A percentile compares a stretch with the other conserved stretches of the same genome.
These are phyloP conservation scores for Norana najaformis DNA, from an alignment of 2,888 invertebrate genomes.

Conservation along the genomic window DNA sequence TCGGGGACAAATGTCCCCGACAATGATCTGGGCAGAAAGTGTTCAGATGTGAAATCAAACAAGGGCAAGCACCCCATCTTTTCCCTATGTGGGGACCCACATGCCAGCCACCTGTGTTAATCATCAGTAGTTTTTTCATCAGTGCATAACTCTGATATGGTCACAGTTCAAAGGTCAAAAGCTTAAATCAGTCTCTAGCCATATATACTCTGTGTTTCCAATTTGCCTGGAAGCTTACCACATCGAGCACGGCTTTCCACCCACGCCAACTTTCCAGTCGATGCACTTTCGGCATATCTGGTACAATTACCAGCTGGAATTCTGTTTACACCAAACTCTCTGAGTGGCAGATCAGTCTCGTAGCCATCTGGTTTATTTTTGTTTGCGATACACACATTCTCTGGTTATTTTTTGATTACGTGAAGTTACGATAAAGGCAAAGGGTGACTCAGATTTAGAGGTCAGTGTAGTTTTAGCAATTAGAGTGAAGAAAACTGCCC, in stretches of 20 bases:
- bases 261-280: background rate
- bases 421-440: background rate
- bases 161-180: background rate
- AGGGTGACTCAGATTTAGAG: background rate
- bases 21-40: too few relatives aligned
- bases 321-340: background rate
- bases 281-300: background rate
- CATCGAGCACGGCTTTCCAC: background rate
- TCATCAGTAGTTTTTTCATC: background rate
- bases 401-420: background rate
- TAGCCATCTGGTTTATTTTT: background rate
- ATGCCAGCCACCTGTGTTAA: too few relatives aligned
- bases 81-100: too few relatives aligned
- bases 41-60: too few relatives aligned
- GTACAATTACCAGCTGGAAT: background rate
- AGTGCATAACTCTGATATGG: background rate
- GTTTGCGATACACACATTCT: background rate
- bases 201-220: background rate
- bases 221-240: background rate
- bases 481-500: background rate
- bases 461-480: background rate
- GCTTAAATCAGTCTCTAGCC: background rate
- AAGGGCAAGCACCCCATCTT: too few relatives aligned
- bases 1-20: too few relatives aligned
- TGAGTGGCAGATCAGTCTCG: background rate